These are phyloP conservation scores for Coremacera marginata DNA, from an alignment of 2,888 invertebrate genomes.

Conservation along the genomic window DNA sequence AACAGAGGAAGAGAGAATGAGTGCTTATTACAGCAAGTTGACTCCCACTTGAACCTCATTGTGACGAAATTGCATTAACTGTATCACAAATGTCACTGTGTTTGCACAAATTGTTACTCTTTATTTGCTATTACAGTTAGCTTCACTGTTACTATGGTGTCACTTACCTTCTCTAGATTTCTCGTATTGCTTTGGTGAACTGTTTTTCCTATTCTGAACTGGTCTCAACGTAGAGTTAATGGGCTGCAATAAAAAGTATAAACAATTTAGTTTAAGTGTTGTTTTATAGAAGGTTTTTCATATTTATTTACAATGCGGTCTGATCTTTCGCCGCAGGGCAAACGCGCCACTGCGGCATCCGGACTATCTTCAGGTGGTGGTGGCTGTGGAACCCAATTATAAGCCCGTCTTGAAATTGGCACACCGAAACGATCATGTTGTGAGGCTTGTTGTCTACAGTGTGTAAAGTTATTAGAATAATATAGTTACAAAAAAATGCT, in stretches of 20 bases:
- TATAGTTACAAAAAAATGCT: background rate
- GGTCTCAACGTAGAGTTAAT: slow-evolving; percentile 67
- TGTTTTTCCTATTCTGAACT: slow-evolving; percentile 75
- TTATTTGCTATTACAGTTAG: slow-evolving; percentile 1
- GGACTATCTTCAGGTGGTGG: slow-evolving; percentile 93
- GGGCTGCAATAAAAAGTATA: slow-evolving; percentile 57
- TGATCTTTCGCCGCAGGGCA: slow-evolving; percentile 87
- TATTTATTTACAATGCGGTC: slow-evolving; percentile 75
- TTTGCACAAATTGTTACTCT: slow-evolving; percentile 10
- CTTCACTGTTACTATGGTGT: background rate
- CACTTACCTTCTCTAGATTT: slow-evolving; percentile 69
- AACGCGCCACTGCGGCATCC: slow-evolving; percentile 83
- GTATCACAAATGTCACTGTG: too few relatives aligned
- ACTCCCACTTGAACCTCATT: background rate
- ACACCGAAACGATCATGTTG: slow-evolving; percentile 92
- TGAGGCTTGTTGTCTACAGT: slow-evolving; percentile 81
- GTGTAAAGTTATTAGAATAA: background rate
- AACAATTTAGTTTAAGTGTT: slow-evolving; percentile 13
- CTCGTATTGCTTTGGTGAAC: slow-evolving; percentile 74
- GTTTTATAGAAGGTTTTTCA: background rate
- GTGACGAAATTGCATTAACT: background rate
- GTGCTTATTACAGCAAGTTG: background rate
- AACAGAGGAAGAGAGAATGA: background rate
- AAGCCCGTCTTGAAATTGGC: slow-evolving; percentile 90
- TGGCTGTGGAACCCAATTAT: slow-evolving; percentile 94